Evolutionary conservation across 2,113 vertebrate species (phyloP).

Genomic region (Archilochus colubris): DNA sequence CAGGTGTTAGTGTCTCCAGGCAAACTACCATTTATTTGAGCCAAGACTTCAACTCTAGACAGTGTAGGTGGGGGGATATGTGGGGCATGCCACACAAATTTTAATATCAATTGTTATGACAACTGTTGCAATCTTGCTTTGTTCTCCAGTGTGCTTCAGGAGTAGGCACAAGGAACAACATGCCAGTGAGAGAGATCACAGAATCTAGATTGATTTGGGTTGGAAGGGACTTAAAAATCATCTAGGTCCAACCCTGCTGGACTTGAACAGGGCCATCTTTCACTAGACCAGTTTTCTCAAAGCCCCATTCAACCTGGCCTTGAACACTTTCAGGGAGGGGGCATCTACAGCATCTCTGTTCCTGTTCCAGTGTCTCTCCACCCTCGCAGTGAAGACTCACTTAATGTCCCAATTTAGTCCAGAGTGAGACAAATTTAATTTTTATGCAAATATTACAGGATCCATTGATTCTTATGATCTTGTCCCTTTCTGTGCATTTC

Average conservation of each 20-base stretch:
- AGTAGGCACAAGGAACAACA: neutral
- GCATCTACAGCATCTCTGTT: too few species aligned
- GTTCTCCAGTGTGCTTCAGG: neutral
- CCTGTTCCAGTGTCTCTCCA: too few species aligned
- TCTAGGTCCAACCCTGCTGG: too few species aligned
- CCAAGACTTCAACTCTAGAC: neutral
- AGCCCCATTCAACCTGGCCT: too few species aligned
- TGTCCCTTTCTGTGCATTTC: neutral
- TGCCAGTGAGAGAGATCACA: rapidly evolving
- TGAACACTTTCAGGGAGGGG: too few species aligned
- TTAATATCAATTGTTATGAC: neutral
- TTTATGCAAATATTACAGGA: neutral
- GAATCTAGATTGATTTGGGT: too few species aligned
- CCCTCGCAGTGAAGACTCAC: too few species aligned
- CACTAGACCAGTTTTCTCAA: too few species aligned
- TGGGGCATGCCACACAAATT: neutral
- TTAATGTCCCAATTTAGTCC: neutral
- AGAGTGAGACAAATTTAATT: neutral
- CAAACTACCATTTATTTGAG: neutral
- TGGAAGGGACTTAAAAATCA: too few species aligned
- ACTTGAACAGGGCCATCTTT: too few species aligned
- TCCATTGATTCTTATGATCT: neutral
- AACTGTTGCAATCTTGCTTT: neutral
- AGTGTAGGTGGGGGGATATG: neutral
- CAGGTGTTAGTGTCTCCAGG: neutral